phyloP scores from a whole-genome alignment of 2,113 vertebrate genomes.

The Oreochromis aureus region DNA sequence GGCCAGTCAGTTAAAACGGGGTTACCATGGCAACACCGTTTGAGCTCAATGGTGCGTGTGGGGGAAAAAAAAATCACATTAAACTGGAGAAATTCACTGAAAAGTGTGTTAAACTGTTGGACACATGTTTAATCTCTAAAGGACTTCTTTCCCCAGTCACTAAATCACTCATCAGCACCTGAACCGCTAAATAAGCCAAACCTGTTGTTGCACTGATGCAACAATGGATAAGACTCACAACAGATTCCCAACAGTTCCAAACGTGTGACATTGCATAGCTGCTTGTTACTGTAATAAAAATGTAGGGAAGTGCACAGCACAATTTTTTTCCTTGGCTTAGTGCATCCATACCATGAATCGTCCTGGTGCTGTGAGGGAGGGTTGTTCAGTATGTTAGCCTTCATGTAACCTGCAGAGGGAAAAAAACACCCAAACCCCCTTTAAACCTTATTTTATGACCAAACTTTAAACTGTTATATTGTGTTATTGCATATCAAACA shows the following conservation, averaged over 20 bases:
- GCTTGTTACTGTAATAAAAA: not conserved
- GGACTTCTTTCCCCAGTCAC: not conserved
- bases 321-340: not conserved
- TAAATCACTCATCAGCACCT: not conserved
- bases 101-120: not conserved
- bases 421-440: not conserved
- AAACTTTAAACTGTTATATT: not conserved
- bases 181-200: not conserved
- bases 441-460: accelerated
- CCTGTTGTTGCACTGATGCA: not conserved
- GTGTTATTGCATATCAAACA: not conserved
- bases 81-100: not conserved
- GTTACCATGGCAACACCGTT: accelerated
- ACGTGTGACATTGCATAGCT: not conserved
- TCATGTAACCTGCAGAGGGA: not conserved
- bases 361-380: not conserved
- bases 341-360: not conserved
- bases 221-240: not conserved
- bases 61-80: not conserved
- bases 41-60: not conserved
- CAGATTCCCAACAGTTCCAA: not conserved
- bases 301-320: not conserved
- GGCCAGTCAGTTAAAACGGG: not conserved
- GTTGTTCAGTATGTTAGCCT: not conserved
- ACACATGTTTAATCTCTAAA: not conserved